Conservation (phyloP, 92 coral and sea anemone genomes). For the Epizoanthus fatuus region DNA sequence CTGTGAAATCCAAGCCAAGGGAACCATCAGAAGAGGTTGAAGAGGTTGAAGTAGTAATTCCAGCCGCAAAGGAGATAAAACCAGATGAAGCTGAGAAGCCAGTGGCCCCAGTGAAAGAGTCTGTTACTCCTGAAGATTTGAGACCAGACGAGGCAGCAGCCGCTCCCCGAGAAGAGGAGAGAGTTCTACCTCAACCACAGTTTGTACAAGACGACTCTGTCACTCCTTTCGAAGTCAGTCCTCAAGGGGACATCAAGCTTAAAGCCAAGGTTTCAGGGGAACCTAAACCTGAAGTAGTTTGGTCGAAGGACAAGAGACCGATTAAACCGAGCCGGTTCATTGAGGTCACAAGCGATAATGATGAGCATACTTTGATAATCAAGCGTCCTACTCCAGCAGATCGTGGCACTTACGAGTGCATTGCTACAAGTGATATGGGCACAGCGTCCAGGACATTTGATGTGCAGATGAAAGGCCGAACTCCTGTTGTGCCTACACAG, state of each 20-base stretch:
- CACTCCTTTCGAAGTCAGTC: conserved; percentile 70
- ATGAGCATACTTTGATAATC: conserved; percentile 71
- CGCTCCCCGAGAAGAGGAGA: conserved; percentile 17
- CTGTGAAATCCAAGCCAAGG: not conserved
- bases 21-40: conserved; percentile 31
- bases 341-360: conserved; percentile 65
- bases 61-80: conserved; percentile 6
- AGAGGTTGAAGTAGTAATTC: conserved; percentile 33
- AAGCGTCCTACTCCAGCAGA: conserved; percentile 80
- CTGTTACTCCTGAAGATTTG: conserved; percentile 30
- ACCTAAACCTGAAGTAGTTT: conserved; percentile 79
- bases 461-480: conserved; percentile 62
- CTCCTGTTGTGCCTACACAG: conserved; percentile 62
- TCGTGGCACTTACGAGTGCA: conserved; percentile 78
- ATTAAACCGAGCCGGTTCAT: conserved; percentile 73
- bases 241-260: conserved; percentile 87
- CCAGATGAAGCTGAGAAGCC: not conserved
- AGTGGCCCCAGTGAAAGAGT: conserved; percentile 31
- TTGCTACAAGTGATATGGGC: conserved; percentile 82
- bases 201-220: conserved; percentile 68
- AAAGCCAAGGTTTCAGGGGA: conserved; percentile 75
- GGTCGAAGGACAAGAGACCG: conserved; percentile 87
- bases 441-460: conserved; percentile 70
- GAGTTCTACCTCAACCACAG: conserved; percentile 61
- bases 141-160: conserved; percentile 24